These are phyloP conservation scores for Nothoprocta perdicaria DNA, from an alignment of 2,113 vertebrate genomes.

Conservation along the genomic window DNA sequence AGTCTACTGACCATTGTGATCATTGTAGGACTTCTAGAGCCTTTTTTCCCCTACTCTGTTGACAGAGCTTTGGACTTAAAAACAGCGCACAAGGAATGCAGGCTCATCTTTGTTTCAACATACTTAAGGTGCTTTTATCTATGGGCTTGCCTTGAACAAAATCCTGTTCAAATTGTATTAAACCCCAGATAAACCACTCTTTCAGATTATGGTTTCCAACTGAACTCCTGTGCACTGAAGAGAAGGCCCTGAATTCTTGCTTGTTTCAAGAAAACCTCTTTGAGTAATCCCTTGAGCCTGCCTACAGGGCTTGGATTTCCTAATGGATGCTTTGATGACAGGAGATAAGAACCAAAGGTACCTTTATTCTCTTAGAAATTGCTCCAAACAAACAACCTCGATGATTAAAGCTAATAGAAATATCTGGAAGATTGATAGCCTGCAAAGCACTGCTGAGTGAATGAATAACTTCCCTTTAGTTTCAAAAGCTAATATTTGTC, in stretches of 20 bases:
- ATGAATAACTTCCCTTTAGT: conserved; percentile 84
- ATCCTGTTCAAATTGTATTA: conserved; percentile 76
- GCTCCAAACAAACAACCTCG: conserved; percentile 84
- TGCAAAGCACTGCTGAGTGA: conserved; percentile 78
- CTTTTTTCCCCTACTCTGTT: neutral
- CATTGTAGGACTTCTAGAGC: conserved; percentile 37
- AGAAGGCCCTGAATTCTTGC: conserved; percentile 73
- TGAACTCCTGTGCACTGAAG: conserved; percentile 65
- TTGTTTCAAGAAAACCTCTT: conserved; percentile 77
- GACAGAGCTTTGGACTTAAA: conserved; percentile 43
- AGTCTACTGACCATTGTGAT: conserved; percentile 19
- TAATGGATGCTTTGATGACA: conserved; percentile 87
- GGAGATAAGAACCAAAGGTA: conserved; percentile 85
- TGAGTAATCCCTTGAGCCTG: conserved; percentile 84
- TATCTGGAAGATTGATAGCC: conserved; percentile 83
- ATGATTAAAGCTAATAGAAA: conserved; percentile 87
- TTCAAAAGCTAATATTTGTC: conserved; percentile 84
- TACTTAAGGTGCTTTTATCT: conserved; percentile 74
- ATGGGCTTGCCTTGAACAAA: conserved; percentile 74
- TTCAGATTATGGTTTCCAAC: conserved; percentile 73
- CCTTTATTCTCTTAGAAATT: conserved; percentile 85
- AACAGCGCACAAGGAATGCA: conserved; percentile 43
- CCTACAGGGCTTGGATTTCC: conserved; percentile 79
- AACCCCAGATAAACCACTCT: conserved; percentile 72
- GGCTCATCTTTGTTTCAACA: conserved; percentile 68